Base-by-base conservation (phyloP, 2,797 vertebrate genomes). In the Hybognathus amarus region DNA sequence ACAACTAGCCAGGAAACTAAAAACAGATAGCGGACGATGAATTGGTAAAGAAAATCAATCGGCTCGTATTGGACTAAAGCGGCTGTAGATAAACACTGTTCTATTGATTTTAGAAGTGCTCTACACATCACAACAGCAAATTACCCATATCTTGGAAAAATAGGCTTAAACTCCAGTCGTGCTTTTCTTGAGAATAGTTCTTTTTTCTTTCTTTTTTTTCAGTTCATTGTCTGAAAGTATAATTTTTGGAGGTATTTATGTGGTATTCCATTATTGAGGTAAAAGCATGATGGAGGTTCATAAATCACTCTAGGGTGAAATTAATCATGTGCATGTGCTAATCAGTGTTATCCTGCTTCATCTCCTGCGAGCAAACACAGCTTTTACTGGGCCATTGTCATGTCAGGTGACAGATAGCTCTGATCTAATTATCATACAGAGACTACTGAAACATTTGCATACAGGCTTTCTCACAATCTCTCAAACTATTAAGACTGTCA, bases 391-490 rank as follows among this genome's bases (percentile, higher is more conserved):
- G 83, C 79, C 84, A 90, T 87, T 92, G 89, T 92, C 86, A 33
- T 80, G 83, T 88, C 86, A 87, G 85, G 89, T 89, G 87, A 89
- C 69, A 66, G 73, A 84, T 75, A 50, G 86, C 87, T 88, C 85
- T 85, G 84, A 68, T 67, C 82, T 79, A 88, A 92, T 92, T 91
- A 92, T 86, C 91, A 92, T 87, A 92, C 90, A 93, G 87, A 89
- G 82, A 77, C 83, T 67, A 61, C 56, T 59, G 80, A 68, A 79
- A 88, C 87, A 91, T 93, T 91, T 89, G 85, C 90, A 93, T 92
- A 86, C 85, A 90, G 85, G 85, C 84, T 52, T 50, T 27, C 67
- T 70, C 67, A 59, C 77, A 70, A 42, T 22, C 15, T 75, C 74
- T 81, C 69, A 76, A 42, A 47, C 74, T 63, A 79, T 79, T 79